phyloP scores from a whole-genome alignment of 2,888 invertebrate genomes.

The Sinelater perroti region DNA sequence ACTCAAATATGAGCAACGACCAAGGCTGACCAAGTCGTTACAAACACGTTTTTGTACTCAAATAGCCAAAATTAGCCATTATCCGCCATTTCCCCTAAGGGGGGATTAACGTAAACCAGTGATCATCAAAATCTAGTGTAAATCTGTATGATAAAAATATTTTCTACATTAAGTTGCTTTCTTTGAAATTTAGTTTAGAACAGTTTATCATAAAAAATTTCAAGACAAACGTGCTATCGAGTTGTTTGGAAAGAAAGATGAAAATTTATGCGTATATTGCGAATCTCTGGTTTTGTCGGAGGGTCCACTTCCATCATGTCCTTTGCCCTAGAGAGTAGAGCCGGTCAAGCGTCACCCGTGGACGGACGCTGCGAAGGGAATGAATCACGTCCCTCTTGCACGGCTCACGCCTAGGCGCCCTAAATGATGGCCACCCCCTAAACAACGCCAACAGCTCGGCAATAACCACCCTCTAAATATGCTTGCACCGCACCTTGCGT shows the following conservation, averaged over 20 bases:
- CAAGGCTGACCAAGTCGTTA: conserved; percentile 17
- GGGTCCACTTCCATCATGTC: conserved; percentile 30
- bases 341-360: conserved; percentile 37
- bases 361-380: conserved; percentile 45
- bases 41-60: neutral
- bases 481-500: conserved; percentile 33
- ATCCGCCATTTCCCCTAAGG: conserved; percentile 8
- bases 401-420: conserved; percentile 45
- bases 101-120: conserved; percentile 4
- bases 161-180: too few relatives aligned
- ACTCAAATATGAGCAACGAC: too few relatives aligned
- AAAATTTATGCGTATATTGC: too few relatives aligned
- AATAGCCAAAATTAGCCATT: conserved; percentile 17
- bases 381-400: conserved; percentile 47
- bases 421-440: conserved; percentile 45
- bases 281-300: conserved; percentile 13
- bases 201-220: too few relatives aligned
- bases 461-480: conserved; percentile 36
- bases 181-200: too few relatives aligned
- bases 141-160: too few relatives aligned
- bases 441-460: conserved; percentile 44
- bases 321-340: conserved; percentile 22
- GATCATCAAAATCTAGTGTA: conserved; percentile 16
- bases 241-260: too few relatives aligned
- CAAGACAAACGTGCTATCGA: too few relatives aligned